These are phyloP conservation scores for Saccostrea echinata DNA, from an alignment of 1,140 invertebrate species.

Conservation along the genomic window DNA sequence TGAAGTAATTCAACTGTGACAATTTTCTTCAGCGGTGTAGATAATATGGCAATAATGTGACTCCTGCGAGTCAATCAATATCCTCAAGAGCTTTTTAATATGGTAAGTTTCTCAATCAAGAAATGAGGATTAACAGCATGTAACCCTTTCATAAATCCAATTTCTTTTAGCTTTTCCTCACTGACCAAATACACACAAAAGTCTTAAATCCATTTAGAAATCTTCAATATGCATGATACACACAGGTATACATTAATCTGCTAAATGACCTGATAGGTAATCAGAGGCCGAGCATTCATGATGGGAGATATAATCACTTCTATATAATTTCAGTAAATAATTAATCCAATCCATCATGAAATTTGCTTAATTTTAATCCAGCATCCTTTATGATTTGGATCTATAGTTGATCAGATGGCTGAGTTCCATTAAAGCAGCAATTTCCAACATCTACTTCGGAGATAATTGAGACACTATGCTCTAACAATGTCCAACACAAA, in stretches of 20 bases:
- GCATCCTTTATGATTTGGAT: not conserved
- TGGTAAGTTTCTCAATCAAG: constrained; percentile 32
- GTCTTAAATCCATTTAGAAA: not conserved
- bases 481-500: constrained; percentile 9
- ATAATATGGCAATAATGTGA: not conserved
- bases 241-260: too few relatives aligned
- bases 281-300: not conserved
- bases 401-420: not conserved
- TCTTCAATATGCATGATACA: not conserved
- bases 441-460: not conserved
- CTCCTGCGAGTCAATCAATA: constrained; percentile 2
- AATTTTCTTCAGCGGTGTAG: constrained; percentile 14
- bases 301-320: not conserved
- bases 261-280: not conserved
- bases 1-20: constrained; percentile 29
- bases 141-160: not conserved
- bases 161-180: not conserved
- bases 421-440: not conserved
- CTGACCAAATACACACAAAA: not conserved
- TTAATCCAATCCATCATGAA: constrained; percentile 21
- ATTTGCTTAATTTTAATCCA: not conserved
- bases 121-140: not conserved
- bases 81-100: not conserved
- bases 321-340: constrained; percentile 11
- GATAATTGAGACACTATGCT: not conserved